Base-by-base conservation (phyloP, 2,888 invertebrate species). In the Dascillus cervinus region DNA sequence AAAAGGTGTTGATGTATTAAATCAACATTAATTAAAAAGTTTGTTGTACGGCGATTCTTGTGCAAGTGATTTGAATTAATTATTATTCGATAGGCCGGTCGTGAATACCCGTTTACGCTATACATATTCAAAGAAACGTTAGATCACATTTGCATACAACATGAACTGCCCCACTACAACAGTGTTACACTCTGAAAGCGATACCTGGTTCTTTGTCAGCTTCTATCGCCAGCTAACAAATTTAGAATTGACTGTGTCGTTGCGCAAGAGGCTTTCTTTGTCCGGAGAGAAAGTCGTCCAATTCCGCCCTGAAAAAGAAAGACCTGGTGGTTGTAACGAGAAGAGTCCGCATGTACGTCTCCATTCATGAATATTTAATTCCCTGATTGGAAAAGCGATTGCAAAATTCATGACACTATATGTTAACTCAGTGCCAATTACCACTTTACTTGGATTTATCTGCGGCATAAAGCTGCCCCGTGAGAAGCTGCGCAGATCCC, bases 351-450 rank as follows among this genome's bases (percentile, higher is more conserved):
- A 30, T 36, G 35, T 39, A 39, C 38, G 41, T 43, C 37, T 49
- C 53, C 55, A 58, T 56, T 58, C 58, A 59, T 58, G 58, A 58
- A 58, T 58, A 58, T 56, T 58, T 58, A 58, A 58, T 55, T 55
- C 50, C 46, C 33, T 44, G 56, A 55, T 58, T 47, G 55, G 44
- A 41, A 41, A 22, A 28, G 34, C 49, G 56, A 56, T 56, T 55
- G 46, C 37, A 37, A 34, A 45, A 48, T 50, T 48, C 53, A 53
- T 51, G 56, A 55, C 54, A 52, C 51, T 49, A 46, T 44, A 48
- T n/a, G 41, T 39, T 45, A 43, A 45, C 47, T 47, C 50, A 51
- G 46, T 55, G 52, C 53, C 53, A 55, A 53, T 54, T 57, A 55
- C 53, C 42, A 44, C 30, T 36, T 29, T 26, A 14, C 33, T 33